Conservation (phyloP, 2,113 vertebrate genomes). For the Hippopotamus amphibius region DNA sequence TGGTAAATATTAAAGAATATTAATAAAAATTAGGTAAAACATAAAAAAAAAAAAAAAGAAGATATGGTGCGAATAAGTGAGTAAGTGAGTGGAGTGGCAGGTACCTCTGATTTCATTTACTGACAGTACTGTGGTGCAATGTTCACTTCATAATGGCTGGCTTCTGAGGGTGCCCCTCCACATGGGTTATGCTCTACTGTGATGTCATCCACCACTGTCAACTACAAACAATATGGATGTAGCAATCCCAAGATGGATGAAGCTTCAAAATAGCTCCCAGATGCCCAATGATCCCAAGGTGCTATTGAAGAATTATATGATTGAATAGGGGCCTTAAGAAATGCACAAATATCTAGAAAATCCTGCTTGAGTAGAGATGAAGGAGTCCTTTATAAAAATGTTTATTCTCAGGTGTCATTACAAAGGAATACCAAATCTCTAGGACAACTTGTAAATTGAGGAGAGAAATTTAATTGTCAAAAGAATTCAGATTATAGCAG, state of each 20-base stretch:
- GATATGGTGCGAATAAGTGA: neutral
- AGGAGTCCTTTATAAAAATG: neutral
- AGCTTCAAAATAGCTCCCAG: neutral
- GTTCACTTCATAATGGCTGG: neutral
- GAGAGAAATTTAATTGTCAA: neutral
- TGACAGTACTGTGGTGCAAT: neutral
- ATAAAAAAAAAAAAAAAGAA: no score
- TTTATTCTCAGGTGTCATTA: neutral
- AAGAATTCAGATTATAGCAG: neutral
- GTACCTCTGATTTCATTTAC: neutral
- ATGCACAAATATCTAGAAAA: neutral
- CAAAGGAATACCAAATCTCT: neutral
- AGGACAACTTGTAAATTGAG: neutral
- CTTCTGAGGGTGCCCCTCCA: neutral
- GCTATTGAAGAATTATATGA: neutral
- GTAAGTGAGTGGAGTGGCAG: no score
- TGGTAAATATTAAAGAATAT: constrained; percentile 80
- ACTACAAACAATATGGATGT: neutral
- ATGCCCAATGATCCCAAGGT: neutral
- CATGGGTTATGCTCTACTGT: neutral
- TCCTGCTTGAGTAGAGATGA: neutral
- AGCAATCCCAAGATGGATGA: neutral
- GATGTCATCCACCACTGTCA: constrained; percentile 6
- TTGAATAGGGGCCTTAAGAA: neutral
- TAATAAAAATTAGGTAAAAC: constrained; percentile 84